Base-by-base conservation (phyloP, 2,888 invertebrate genomes). In the Oscheius sp. region DNA sequence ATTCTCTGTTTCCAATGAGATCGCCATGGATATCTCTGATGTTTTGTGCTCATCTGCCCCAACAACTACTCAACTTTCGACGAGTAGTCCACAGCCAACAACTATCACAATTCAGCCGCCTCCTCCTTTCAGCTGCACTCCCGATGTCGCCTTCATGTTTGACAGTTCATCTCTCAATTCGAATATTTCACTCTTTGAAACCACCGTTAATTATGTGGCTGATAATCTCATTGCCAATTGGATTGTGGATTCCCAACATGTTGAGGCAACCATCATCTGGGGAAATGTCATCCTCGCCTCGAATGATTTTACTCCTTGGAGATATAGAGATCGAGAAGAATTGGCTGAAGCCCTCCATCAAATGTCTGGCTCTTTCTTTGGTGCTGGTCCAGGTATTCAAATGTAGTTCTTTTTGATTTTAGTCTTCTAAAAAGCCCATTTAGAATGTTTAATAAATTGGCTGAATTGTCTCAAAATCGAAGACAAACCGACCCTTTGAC, bases 151-250 rank as follows among this genome's bases (percentile, higher is more conserved):
- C 31, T 29, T 69, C 42, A 20, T 64, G 8, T 52, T 69, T 25
- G 69, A 69, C 29, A 55, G 27, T 45, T 69, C 69, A 10, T 55
- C 42, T 33, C 45, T 29, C 8, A 25, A 61, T 42, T 61, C 61
- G 3, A 64, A 64, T 34, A 50, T 1, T 3, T 8, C 10, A 6
- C 3, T 29, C 8, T 48, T 64, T 15, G 33, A 48, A n/a, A 3
- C 64, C 31, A 3, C 65, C 25, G 55, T 69, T 0, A 29, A n/a
- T 33, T 69, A 64, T 25, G 42, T 53, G 0, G 42, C 53, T 4
- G 33, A 42, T 31, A 29, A 27, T 3, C 46, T 69, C n/a, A 45
- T 53, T 0, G 15, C 37, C 2, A 55, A 48, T 33, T 69, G 69
- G 69, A 17, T 42, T 8, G 37, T 69, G 15, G 45, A 23, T 33